Conservation (phyloP, 2,888 invertebrate genomes). For the Camponotus fellah region DNA sequence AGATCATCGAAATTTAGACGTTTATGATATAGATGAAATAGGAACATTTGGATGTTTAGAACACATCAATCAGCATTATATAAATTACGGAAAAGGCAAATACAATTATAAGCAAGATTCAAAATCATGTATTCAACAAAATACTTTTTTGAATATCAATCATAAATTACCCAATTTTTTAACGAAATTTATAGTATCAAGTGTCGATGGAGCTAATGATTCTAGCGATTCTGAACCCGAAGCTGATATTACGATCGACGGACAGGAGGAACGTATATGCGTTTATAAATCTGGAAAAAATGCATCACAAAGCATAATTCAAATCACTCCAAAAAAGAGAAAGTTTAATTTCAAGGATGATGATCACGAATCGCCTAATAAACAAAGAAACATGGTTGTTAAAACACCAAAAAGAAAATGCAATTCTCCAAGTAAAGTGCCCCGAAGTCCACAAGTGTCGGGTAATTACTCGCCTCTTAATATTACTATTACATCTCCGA, state of each 20-base stretch:
- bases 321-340: constrained; percentile 75
- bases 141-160: not conserved
- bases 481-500: constrained; percentile 81
- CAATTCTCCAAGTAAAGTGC: constrained; percentile 54
- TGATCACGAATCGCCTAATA: constrained; percentile 58
- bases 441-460: constrained; percentile 41
- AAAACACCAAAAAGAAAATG: constrained; percentile 46
- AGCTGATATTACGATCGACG: constrained; percentile 75
- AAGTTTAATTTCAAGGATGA: constrained; percentile 63
- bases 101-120: not conserved
- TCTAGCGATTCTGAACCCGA: constrained; percentile 76
- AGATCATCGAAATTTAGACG: constrained; percentile 67
- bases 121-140: not conserved
- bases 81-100: not conserved
- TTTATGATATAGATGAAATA: constrained; percentile 62
- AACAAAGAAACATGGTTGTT: constrained; percentile 60
- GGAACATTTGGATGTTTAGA: constrained; percentile 16
- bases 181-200: constrained; percentile 67
- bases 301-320: constrained; percentile 39
- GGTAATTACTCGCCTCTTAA: constrained; percentile 81
- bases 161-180: not conserved
- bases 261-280: constrained; percentile 78
- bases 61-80: not conserved
- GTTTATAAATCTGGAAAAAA: constrained; percentile 69
- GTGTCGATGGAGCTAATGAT: constrained; percentile 77